Percentiles rank a stretch among this genome's conserved stretches.
Evolutionary conservation across 1,140 invertebrate genomes (phyloP).

Genomic region (Macrosteles quadrilineatus): DNA sequence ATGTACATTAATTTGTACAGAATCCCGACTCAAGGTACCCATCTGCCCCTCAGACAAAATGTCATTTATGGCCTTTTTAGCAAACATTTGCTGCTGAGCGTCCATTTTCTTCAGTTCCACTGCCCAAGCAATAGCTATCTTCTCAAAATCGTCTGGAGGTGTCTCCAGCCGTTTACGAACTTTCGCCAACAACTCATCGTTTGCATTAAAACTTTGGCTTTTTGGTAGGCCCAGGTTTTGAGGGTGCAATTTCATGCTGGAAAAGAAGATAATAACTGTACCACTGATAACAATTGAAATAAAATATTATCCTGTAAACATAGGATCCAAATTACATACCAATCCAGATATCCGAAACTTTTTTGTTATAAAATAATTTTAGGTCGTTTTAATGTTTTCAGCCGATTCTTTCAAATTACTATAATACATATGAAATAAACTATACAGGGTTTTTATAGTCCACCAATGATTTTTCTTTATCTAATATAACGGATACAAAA

Average conservation of each 20-base stretch:
- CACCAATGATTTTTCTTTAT: too few species aligned
- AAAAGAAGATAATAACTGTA: conserved; percentile 4
- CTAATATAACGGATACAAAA: too few species aligned
- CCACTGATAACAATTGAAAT: background rate
- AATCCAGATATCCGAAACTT: too few species aligned
- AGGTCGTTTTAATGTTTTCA: too few species aligned
- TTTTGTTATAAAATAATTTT: too few species aligned
- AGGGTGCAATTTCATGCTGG: background rate
- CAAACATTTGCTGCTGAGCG: conserved; percentile 34
- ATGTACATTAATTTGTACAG: conserved; percentile 37
- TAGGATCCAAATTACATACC: too few species aligned
- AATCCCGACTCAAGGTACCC: conserved; percentile 32
- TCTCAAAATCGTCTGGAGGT: conserved; percentile 30
- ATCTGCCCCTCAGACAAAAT: conserved; percentile 35
- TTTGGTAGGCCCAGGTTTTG: conserved; percentile 8
- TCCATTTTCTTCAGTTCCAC: conserved; percentile 24
- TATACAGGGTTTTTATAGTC: too few species aligned
- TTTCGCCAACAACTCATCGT: conserved; percentile 18
- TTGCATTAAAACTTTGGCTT: conserved; percentile 12
- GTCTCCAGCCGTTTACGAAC: conserved; percentile 32
- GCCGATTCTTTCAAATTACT: too few species aligned
- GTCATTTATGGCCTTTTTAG: conserved; percentile 39
- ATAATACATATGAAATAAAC: too few species aligned
- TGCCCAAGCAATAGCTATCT: conserved; percentile 27
- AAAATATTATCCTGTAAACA: too few species aligned